Evolutionary conservation across 2,888 invertebrate species (phyloP), one percentile per base, ranked within the genome.

Genomic region (Leptura quadrifasciata): DNA sequence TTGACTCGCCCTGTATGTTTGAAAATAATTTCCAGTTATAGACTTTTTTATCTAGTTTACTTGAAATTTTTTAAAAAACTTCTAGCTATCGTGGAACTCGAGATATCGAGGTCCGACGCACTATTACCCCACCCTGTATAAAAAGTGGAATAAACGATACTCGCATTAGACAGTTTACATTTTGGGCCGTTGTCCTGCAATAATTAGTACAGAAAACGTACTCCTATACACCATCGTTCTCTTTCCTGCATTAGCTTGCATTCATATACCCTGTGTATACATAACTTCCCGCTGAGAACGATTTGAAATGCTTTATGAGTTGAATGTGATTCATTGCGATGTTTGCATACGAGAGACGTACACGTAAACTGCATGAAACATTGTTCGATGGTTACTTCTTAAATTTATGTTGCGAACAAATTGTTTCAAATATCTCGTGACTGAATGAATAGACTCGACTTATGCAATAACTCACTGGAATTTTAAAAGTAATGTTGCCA

Each of bases 301-400:
- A 52, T 61, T 61, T 77, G 78, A 80, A 81, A 83, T 83, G 84
- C 80, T 84, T 84, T 83, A 84, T 84, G 83, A 80, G 73, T 81
- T 82, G 85, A 79, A 75, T 79, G 82, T 85, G 85, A 85, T 85
- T 85, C 83, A 85, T 79, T 75, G 79, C 76, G 70, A 72, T 83
- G 83, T 85, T 83, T 83, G 83, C 83, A 83, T 84, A 84, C 82
- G 81, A 76, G 79, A 72, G 79, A 78, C 76, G 79, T 79, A 73
- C 81, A 78, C 76, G 79, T 77, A 82, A 82, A 79, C 81, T 73
- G 78, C 77, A 79, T 80, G 80, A 83, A 84, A 81, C 83, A 83
- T 83, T 81, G 82, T 82, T 82, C 81, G 80, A 82, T 80, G 81
- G 84, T 83, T 83, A 78, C 78, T 79, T 78, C 73, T 76, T 76